Base-by-base conservation (phyloP, 2,113 vertebrate genomes). In the Rhinichthys klamathensis region DNA sequence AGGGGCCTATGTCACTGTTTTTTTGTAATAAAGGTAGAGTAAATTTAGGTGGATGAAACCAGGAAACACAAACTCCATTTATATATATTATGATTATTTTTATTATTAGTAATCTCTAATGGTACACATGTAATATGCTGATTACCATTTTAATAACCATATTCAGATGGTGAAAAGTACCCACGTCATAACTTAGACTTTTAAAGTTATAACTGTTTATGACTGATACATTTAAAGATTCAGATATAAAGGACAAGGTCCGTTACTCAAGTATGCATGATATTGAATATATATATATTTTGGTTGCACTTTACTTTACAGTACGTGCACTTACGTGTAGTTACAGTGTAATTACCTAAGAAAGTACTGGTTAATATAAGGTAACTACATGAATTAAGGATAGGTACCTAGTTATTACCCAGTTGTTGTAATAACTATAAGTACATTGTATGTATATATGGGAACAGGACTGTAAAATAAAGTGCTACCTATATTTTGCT, bases 181-280 rank as follows among this genome's bases (percentile, higher is more conserved):
- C 16, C 13, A 65, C 2, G 61, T 27, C 12, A 61, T 61, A 25
- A 61, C 60, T 61, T 11, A 63, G 60, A 27, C 11, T 27, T 63
- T 65, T 65, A 12, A 30, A 18, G 63, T 67, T 67, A 7, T 18
- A 9, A 21, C 72, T 10, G 46, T 76, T 38, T n/a, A 58, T 78
- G 54, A 78, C 27, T 35, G 49, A 77, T 23, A 77, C 75, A 58
- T 77, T 77, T 35, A 77, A 23, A 56, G 51, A 77, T 41, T 25
- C 15, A 80, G 35, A 44, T 63, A 11, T 44, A 60, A 80, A 80
- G 8, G 78, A 25, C 58, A 27, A 63, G 58, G 58, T 65, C 11
- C 35, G 32, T 58, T 23, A 56, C 23, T 41, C 13, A 25, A 25
- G 32, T 79, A 61, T 10, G 21, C 2, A 3, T 51, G 13, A 30